Base-by-base conservation (phyloP, 2,888 invertebrate genomes). In the Operophtera brumata region DNA sequence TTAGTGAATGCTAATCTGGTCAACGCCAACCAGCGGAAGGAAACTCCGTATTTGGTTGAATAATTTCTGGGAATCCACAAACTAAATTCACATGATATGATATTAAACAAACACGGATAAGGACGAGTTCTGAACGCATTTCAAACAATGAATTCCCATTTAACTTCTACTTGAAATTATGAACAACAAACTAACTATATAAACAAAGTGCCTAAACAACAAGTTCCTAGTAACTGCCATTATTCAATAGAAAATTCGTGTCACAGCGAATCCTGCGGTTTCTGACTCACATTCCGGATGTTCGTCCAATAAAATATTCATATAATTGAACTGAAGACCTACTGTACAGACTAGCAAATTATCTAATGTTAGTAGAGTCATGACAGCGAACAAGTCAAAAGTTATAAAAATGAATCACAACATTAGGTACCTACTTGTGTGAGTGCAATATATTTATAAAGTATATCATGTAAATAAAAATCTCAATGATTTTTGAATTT, bases 1-100 rank as follows among this genome's bases (percentile, higher is more conserved):
- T 63, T 48, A 56, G 51, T 54, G 73, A 74, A 76, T 76, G 57
- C 57, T 61, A 69, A 75, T 63, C 25, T 56, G 40, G 36, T 49
- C 48, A 54, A 61, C 64, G 59, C 54, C 51, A 54, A 58, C 73
- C 73, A 54, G 59, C 73, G 74, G 72, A 74, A 73, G 72, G 67
- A 70, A 63, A 53, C 61, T 41, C 65, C 64, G 45, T 62, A 59
- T 46, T 55, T 48, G 71, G 72, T 67, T 64, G 66, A 59, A 58
- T 67, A 51, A 69, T 68, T 73, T 70, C 73, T 69, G 51, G 54
- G 69, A 73, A 74, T 55, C 39, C 57, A 50, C 48, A 64, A 61
- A 60, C 56, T 58, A 53, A 57, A 34, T n/a, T 34, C 34, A 34
- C 34, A n/a, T 34, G 11, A n/a, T n/a, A 20, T 20, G 20, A 20